Evolutionary conservation across 2,113 vertebrate genomes (phyloP).

Genomic region (Catharus fuscescens): DNA sequence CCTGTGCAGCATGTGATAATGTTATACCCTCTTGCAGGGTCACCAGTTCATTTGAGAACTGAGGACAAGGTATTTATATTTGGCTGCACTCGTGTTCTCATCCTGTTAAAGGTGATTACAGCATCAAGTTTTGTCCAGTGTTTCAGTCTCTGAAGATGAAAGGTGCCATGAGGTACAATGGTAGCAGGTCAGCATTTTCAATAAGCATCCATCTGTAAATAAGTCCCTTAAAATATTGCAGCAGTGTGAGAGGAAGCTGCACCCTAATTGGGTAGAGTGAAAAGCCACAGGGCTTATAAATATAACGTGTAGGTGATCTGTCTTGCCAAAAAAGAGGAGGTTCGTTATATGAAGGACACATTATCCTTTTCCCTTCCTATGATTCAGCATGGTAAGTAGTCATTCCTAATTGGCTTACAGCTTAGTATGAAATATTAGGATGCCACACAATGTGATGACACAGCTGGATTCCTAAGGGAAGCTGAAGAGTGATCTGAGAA

Average conservation of each 20-base stretch:
- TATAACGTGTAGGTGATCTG: slow-evolving; percentile 59
- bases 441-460: slow-evolving; percentile 88
- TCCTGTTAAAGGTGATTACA: slow-evolving; percentile 21
- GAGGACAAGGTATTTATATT: not conserved
- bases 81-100: not conserved
- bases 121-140: slow-evolving; percentile 8
- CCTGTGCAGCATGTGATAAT: not conserved
- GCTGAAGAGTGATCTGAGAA: slow-evolving; percentile 85
- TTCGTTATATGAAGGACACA: slow-evolving; percentile 94
- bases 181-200: slow-evolving; percentile 44
- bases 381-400: slow-evolving; percentile 92
- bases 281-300: slow-evolving; percentile 69
- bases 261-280: slow-evolving; percentile 69
- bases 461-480: slow-evolving; percentile 91
- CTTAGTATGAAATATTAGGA: slow-evolving; percentile 93
- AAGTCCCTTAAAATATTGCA: slow-evolving; percentile 26
- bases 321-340: slow-evolving; percentile 80
- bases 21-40: not conserved
- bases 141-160: slow-evolving; percentile 31
- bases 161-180: slow-evolving; percentile 22
- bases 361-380: slow-evolving; percentile 84
- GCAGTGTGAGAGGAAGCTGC: slow-evolving; percentile 35
- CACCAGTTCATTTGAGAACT: not conserved
- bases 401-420: slow-evolving; percentile 96
- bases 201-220: slow-evolving; percentile 38